Percentiles rank a stretch among this genome's conserved stretches.
These are phyloP conservation scores for Podargus strigoides DNA, from an alignment of 2,797 vertebrate species.

Conservation along the genomic window DNA sequence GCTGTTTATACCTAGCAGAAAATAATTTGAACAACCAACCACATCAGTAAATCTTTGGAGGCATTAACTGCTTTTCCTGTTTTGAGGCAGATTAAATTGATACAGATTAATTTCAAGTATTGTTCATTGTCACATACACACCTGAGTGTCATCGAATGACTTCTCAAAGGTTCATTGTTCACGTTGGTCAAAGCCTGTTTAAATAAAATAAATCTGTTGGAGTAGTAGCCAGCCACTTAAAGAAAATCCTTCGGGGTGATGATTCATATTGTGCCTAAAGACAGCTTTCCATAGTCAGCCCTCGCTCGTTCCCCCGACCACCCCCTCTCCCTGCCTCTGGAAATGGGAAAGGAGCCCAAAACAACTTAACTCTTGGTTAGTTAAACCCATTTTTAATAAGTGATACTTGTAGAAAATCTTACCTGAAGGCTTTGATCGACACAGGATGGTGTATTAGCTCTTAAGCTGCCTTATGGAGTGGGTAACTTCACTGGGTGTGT, in stretches of 20 bases:
- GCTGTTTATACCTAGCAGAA: conserved; percentile 1
- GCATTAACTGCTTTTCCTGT: neutral
- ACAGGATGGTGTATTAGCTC: neutral
- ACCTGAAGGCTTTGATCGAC: neutral
- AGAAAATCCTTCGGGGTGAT: neutral
- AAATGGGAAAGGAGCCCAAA: neutral
- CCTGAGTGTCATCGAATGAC: neutral
- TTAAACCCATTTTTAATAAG: neutral
- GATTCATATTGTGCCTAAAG: conserved; percentile 25
- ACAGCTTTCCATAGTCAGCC: conserved; percentile 6
- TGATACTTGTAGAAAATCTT: neutral
- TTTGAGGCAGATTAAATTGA: neutral
- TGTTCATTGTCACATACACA: neutral
- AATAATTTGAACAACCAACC: neutral
- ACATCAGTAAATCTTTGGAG: neutral
- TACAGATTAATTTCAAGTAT: neutral
- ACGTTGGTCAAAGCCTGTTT: neutral
- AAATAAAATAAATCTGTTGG: neutral
- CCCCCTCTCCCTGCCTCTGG: conserved; percentile 7
- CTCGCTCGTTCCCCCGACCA: neutral
- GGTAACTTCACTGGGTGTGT: neutral
- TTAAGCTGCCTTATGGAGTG: neutral
- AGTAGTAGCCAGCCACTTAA: neutral
- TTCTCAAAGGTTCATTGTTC: neutral
- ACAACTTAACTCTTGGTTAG: neutral